These are phyloP conservation scores for Marmota monax DNA, from an alignment of 2,113 vertebrate species.

Conservation along the genomic window DNA sequence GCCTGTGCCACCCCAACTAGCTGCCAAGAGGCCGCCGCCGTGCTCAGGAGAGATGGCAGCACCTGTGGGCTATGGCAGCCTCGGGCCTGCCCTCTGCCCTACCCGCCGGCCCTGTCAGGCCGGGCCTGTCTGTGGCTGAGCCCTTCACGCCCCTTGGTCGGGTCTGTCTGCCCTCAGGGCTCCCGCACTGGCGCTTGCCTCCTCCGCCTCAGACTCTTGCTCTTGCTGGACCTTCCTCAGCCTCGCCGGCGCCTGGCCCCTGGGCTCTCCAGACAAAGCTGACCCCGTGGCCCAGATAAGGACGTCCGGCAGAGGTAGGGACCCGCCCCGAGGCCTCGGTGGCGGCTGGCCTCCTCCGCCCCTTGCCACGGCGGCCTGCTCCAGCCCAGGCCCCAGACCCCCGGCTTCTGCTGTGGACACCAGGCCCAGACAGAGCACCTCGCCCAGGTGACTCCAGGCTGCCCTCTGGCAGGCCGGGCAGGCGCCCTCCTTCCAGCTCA, in stretches of 20 bases:
- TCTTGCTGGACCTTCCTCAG: conserved; percentile 86
- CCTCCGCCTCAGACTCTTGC: conserved; percentile 86
- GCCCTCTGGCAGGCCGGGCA: conserved; percentile 79
- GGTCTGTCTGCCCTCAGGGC: conserved; percentile 86
- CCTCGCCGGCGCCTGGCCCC: conserved; percentile 84
- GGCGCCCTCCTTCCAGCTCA: conserved; percentile 81
- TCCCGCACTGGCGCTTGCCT: conserved; percentile 84
- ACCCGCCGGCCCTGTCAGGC: conserved; percentile 72
- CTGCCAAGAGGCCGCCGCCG: conserved; percentile 75
- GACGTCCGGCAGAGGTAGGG: conserved; percentile 86
- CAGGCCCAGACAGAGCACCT: conserved; percentile 81
- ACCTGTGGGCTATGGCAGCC: conserved; percentile 80
- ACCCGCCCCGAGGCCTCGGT: conserved; percentile 83
- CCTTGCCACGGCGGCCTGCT: conserved; percentile 80
- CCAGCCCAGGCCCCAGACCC: conserved; percentile 82
- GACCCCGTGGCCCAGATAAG: conserved; percentile 86
- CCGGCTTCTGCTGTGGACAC: conserved; percentile 73
- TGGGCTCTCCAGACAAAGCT: conserved; percentile 86
- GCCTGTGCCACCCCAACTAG: conserved; percentile 78
- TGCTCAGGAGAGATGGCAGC: conserved; percentile 80
- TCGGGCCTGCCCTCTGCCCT: conserved; percentile 76
- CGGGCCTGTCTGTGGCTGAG: conserved; percentile 78
- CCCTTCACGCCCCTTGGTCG: conserved; percentile 82
- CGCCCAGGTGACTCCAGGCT: conserved; percentile 81
- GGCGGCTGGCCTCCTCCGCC: conserved; percentile 83